Conservation (phyloP, 2,113 vertebrate species). For the Protobothrops flavoviridis region DNA sequence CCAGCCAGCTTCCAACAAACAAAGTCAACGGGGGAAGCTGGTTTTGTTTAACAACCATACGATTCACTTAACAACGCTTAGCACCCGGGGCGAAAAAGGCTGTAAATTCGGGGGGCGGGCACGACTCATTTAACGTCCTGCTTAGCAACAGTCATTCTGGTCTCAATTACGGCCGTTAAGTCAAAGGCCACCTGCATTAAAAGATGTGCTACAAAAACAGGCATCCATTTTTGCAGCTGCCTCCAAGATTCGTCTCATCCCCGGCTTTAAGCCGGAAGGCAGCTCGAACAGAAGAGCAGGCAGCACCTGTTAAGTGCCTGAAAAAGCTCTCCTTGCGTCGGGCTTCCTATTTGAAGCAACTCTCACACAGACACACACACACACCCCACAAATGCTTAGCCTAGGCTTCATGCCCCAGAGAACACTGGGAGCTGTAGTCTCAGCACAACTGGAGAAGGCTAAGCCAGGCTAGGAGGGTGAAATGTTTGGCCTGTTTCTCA, state of each 20-base stretch:
- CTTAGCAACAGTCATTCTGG: too few relatives aligned
- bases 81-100: too few relatives aligned
- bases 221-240: background rate
- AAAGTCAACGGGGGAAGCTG: too few relatives aligned
- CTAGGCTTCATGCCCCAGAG: background rate
- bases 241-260: background rate
- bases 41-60: too few relatives aligned
- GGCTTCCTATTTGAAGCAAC: too few relatives aligned
- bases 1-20: too few relatives aligned
- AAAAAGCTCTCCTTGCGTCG: background rate
- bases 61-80: too few relatives aligned
- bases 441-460: background rate
- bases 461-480: background rate
- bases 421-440: background rate
- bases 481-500: background rate
- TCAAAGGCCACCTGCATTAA: background rate
- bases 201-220: background rate
- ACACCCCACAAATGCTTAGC: background rate
- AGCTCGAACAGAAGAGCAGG: background rate
- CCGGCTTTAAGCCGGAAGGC: background rate
- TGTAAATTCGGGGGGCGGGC: too few relatives aligned
- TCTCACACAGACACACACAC: too few relatives aligned
- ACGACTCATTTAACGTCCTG: too few relatives aligned
- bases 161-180: too few relatives aligned
- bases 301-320: background rate